Base-by-base conservation (phyloP, 2,113 vertebrate genomes). In the Acinonyx jubatus region DNA sequence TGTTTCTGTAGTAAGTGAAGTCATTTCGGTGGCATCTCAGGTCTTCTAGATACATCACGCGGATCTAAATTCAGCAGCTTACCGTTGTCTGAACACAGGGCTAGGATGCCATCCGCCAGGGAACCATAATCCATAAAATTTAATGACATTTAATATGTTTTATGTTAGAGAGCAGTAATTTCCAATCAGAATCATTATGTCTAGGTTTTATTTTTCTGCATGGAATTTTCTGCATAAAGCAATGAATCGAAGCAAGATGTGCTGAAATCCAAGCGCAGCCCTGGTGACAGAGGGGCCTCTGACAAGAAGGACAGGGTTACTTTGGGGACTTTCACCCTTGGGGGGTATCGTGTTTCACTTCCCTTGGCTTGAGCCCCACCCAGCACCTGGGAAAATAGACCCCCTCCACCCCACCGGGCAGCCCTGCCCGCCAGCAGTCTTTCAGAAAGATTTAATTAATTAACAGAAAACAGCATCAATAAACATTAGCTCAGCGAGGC, bases 301-400 rank as follows among this genome's bases (percentile, higher is more conserved):
- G 90, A 88, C 41, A 29, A 5, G 18, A 41, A 36, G 69, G 76
- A 31, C 85, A 45, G 85, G 71, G 84, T 61, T 45, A 2, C 31
- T 52, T 11, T 63, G 57, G 87, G 87, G 86, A 78, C 31, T 1
- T 33, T 45, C 87, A 84, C 88, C 61, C 83, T 63, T 94, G 91
- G 48, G 65, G 66, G 83, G 45, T 57, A 80, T 94, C 7, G 0
- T 0, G 38, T 97, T 98, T 93, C 97, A 50, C 95, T 86, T 33
- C 63, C 38, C 95, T 92, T 91, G 93, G 81, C 93, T 73, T 0
- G 19, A n/a, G 41, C 97, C 89, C 81, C 91, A 68, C 97, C 96
- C 85, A 85, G 89, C 97, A 98, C 96, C 97, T 98, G 98, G 93
- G 96, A 94, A 98, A 98, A 98, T 45, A 98, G 96, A 82, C 25